These are phyloP conservation scores for Heliconius erato DNA, from an alignment of 2,888 invertebrate species.

Conservation along the genomic window DNA sequence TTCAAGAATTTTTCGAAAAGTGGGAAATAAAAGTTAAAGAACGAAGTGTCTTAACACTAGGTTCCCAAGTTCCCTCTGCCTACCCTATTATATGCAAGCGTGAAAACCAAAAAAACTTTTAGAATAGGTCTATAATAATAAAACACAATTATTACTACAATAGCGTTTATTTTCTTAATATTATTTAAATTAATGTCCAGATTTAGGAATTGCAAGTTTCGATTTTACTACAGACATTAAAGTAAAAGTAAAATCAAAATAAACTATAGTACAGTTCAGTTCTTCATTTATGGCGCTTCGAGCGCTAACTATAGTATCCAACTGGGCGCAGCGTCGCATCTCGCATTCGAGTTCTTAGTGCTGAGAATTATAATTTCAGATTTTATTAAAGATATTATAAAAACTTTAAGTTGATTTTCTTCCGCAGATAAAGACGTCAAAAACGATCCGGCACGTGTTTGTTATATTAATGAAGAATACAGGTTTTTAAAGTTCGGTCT, in stretches of 20 bases:
- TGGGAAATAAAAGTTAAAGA: too few species aligned
- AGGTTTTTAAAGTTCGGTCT: conserved; percentile 31
- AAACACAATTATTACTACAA: too few species aligned
- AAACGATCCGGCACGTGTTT: conserved; percentile 51
- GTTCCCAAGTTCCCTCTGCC: too few species aligned
- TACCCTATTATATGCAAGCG: too few species aligned
- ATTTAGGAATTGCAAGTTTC: background rate
- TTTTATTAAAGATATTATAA: conserved; percentile 53
- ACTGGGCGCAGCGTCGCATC: background rate
- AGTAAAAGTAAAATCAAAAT: conserved; percentile 10
- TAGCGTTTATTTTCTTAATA: too few species aligned
- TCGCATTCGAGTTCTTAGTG: conserved; percentile 41
- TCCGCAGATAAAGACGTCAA: conserved; percentile 56
- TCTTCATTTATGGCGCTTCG: too few species aligned
- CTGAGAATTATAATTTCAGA: conserved; percentile 55
- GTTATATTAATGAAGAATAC: conserved; percentile 46
- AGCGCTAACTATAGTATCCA: background rate
- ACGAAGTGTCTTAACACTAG: too few species aligned
- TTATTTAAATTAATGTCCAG: background rate
- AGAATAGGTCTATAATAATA: too few species aligned
- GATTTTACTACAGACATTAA: background rate
- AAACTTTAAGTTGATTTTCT: conserved; percentile 53
- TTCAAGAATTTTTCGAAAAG: too few species aligned
- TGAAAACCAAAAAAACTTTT: too few species aligned
- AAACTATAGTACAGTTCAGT: background rate